Base-by-base conservation (phyloP, 1,140 invertebrate species). In the Dendroctonus valens region DNA sequence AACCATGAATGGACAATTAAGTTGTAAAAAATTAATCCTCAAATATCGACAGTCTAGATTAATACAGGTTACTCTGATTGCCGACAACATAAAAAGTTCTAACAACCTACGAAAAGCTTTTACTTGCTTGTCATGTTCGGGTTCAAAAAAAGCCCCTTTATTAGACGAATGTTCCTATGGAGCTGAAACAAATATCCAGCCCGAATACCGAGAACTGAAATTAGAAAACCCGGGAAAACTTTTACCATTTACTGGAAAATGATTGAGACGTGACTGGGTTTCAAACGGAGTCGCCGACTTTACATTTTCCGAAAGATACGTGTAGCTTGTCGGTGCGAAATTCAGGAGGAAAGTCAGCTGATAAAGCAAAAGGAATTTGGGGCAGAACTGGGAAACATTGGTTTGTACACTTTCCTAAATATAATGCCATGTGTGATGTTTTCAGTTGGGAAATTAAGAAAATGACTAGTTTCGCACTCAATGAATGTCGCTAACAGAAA, bases 201-300 rank as follows among this genome's bases (percentile, higher is more conserved):
- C 37, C 41, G 55, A 58, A 44, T 44, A 58, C 41, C 41, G 55
- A 58, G 55, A 58, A 42, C 55, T 26, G 55, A 58, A 58, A 58
- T 58, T 58, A 58, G 55, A 44, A 55, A 55, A 26, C 55, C 55
- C 55, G 9, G 55, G 55, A 26, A 58, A 58, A 58, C 55, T 58
- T 58, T 58, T 58, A 58, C 55, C 55, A 58, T 58, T 58, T 58
- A 46, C 55, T 46, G 9, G 52, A 58, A 58, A 58, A 58, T 58
- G 55, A 58, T 42, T 58, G 55, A 58, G 55, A 58, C 55, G 55
- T 58, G 55, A 7, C 40, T 44, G 40, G 40, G 55, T 58, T 58
- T 15, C 55, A 44, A 44, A 46, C 12, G 55, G 46, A 42, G 55
- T 58, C 55, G 40, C 8, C 26, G 40, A 58, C 41, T 58, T 42